These are phyloP conservation scores for Saccopteryx leptura DNA, from an alignment of 2,113 vertebrate genomes.

Conservation along the genomic window DNA sequence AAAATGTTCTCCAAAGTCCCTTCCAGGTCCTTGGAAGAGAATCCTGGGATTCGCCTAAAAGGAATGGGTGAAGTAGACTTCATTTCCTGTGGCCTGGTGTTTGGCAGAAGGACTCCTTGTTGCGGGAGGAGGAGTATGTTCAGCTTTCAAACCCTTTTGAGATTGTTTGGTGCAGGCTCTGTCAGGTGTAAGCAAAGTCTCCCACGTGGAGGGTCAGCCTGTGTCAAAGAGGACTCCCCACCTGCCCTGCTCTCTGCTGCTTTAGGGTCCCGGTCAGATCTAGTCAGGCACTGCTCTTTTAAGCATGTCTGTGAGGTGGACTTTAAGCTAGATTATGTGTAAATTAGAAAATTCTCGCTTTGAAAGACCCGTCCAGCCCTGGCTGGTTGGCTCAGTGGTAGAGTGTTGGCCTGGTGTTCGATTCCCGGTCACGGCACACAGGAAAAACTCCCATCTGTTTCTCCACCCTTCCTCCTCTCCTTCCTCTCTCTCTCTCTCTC, in stretches of 20 bases:
- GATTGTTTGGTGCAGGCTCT: background rate
- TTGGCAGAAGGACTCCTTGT: background rate
- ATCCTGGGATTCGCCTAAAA: background rate
- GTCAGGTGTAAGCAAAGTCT: background rate
- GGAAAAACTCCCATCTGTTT: too few relatives aligned
- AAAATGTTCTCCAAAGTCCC: background rate
- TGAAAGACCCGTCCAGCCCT: background rate
- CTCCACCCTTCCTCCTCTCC: too few relatives aligned
- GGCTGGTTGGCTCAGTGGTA: too few relatives aligned
- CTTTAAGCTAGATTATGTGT: background rate
- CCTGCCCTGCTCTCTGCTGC: background rate
- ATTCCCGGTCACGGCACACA: too few relatives aligned
- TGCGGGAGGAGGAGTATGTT: background rate
- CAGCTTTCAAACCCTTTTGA: background rate
- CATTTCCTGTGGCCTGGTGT: background rate
- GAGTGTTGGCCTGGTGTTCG: too few relatives aligned
- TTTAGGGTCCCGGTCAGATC: background rate
- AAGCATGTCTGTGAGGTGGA: background rate
- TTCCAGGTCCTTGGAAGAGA: background rate
- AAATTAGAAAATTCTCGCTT: background rate
- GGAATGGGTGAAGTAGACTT: background rate
- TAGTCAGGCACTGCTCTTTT: background rate
- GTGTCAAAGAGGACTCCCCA: background rate
- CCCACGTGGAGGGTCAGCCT: accelerated
- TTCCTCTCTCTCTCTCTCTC: too few relatives aligned